A percentile compares a stretch with the other conserved stretches of the same genome.
Evolutionary conservation across 2,888 invertebrate genomes (phyloP).

Genomic region (Graphium colonna): DNA sequence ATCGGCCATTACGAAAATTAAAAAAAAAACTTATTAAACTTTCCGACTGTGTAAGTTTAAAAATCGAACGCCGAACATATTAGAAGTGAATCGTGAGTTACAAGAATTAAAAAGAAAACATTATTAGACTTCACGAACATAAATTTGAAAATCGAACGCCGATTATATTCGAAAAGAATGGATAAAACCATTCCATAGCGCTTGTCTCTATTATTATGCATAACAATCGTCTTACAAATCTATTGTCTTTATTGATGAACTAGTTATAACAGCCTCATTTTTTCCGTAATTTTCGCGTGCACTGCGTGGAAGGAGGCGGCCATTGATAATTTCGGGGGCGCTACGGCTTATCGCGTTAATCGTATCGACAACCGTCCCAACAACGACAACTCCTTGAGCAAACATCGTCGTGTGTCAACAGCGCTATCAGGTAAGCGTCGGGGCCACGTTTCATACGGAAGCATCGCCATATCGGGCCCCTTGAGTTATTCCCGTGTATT

Average conservation of each 20-base stretch:
- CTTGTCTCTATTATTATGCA: too few species aligned
- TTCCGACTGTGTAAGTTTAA: too few species aligned
- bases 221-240: too few species aligned
- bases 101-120: too few species aligned
- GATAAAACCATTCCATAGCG: too few species aligned
- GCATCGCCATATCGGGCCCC: slow-evolving; percentile 54
- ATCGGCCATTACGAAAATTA: background rate
- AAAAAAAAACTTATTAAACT: background rate
- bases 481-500: slow-evolving; percentile 49
- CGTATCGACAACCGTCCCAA: slow-evolving; percentile 76
- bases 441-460: slow-evolving; percentile 43
- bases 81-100: too few species aligned
- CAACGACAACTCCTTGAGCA: slow-evolving; percentile 55
- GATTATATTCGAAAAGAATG: too few species aligned
- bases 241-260: slow-evolving; percentile 21
- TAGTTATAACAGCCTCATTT: too few species aligned
- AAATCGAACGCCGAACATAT: too few species aligned
- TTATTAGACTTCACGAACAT: too few species aligned
- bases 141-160: too few species aligned
- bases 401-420: slow-evolving; percentile 72
- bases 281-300: slow-evolving; percentile 72
- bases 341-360: slow-evolving; percentile 75
- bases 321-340: slow-evolving; percentile 56
- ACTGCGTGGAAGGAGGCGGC: slow-evolving; percentile 27
- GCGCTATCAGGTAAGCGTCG: slow-evolving; percentile 69